phyloP scores from a whole-genome alignment of 2,888 invertebrate genomes.

The Zaprionus lineosus region DNA sequence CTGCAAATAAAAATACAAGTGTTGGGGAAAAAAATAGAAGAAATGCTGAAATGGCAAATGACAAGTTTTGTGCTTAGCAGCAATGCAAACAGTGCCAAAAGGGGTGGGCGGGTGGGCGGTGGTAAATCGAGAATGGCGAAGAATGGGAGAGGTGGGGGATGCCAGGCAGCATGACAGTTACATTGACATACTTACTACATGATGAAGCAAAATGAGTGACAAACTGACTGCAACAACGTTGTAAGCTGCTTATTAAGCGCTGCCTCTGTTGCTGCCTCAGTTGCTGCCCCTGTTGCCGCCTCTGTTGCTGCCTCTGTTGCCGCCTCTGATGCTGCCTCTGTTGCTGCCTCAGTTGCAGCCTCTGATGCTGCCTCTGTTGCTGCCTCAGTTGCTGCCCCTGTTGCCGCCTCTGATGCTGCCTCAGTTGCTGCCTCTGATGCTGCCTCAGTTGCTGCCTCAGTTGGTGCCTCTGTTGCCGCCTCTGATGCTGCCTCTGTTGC shows the following conservation, averaged over 20 bases:
- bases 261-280: conserved; percentile 6
- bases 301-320: neutral
- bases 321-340: conserved; percentile 13
- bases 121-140: neutral
- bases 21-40: conserved; percentile 32
- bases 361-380: conserved; percentile 19
- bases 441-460: conserved; percentile 6
- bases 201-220: conserved; percentile 78
- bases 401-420: too few relatives aligned
- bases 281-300: too few relatives aligned
- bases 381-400: too few relatives aligned
- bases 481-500: conserved; percentile 1
- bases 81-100: conserved; percentile 50
- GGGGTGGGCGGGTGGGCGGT: conserved; percentile 1
- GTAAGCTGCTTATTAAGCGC: conserved; percentile 75
- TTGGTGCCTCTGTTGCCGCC: too few relatives aligned
- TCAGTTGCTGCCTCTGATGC: conserved; percentile 1
- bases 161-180: conserved; percentile 44
- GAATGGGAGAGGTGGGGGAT: neutral
- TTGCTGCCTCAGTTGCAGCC: neutral
- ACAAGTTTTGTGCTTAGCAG: conserved; percentile 74
- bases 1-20: conserved; percentile 43
- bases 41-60: conserved; percentile 74
- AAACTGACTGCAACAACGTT: conserved; percentile 72
- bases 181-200: conserved; percentile 78